Evolutionary conservation across 2,888 invertebrate genomes (phyloP).

Genomic region (Oxycera nigricornis): DNA sequence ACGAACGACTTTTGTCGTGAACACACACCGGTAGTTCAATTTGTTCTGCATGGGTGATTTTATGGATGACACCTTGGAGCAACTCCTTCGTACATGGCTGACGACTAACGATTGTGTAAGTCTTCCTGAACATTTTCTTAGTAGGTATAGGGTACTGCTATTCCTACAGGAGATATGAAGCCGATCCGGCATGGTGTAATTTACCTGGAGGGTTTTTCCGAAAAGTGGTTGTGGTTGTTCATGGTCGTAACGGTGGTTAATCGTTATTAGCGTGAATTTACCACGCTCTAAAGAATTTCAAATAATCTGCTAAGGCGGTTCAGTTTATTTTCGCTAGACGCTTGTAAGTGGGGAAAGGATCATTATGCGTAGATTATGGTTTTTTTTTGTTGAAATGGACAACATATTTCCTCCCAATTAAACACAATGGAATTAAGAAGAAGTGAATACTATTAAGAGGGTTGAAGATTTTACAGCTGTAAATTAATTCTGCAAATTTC

Average conservation of each 20-base stretch:
- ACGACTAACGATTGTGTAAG: neutral
- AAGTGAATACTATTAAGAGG: too few species aligned
- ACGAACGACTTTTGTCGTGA: neutral
- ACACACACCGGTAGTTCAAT: conserved; percentile 32
- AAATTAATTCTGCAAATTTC: too few species aligned
- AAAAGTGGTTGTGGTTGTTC: neutral
- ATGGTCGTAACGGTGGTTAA: conserved; percentile 25
- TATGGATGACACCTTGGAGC: conserved; percentile 22
- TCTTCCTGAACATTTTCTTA: neutral
- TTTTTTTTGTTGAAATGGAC: too few species aligned
- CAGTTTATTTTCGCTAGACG: neutral
- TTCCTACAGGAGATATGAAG: too few species aligned
- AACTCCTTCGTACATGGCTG: neutral
- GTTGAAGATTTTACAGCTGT: too few species aligned
- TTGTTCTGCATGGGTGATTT: conserved; percentile 41
- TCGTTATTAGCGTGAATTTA: conserved; percentile 37
- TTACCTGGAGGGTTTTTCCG: neutral
- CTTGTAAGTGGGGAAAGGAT: neutral
- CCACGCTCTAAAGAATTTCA: conserved; percentile 31
- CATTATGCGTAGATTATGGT: too few species aligned
- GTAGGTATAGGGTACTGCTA: too few species aligned
- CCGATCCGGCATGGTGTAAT: conserved; percentile 1
- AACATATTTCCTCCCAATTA: too few species aligned
- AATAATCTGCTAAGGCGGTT: neutral
- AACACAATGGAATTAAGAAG: too few species aligned